A percentile compares a stretch with the other conserved stretches of the same genome.
These are phyloP conservation scores for Zygothrica quintamaculata DNA, from an alignment of 2,888 invertebrate genomes.

Conservation along the genomic window DNA sequence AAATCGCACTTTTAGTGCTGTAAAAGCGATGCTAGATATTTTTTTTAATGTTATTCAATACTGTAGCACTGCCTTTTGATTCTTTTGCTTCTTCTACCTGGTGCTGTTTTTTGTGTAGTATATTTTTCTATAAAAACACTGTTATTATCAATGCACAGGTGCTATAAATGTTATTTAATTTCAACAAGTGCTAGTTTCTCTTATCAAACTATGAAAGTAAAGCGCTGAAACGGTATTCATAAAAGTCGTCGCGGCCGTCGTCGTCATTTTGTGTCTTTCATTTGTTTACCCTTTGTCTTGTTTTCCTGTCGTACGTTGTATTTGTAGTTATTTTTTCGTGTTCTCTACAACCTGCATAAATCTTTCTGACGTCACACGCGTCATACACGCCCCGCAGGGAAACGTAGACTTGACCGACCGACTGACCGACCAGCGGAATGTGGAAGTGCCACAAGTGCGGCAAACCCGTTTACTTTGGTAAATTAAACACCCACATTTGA, in stretches of 20 bases:
- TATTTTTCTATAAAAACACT: conserved; percentile 56
- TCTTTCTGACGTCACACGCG: conserved; percentile 58
- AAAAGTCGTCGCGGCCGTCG: conserved; percentile 28
- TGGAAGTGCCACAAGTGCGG: conserved; percentile 94
- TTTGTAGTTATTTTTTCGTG: conserved; percentile 61
- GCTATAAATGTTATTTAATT: conserved; percentile 13
- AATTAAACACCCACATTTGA: conserved; percentile 56
- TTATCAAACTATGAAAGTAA: conserved; percentile 53
- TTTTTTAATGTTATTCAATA: conserved; percentile 20
- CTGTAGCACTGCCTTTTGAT: conserved; percentile 38
- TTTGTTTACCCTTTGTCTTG: conserved; percentile 76
- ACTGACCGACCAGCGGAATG: conserved; percentile 85
- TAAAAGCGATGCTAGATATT: background rate
- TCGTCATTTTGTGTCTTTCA: conserved; percentile 51
- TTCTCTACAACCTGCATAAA: conserved; percentile 60
- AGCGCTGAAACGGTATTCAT: conserved; percentile 17
- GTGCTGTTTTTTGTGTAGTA: conserved; percentile 67
- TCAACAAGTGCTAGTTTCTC: conserved; percentile 42
- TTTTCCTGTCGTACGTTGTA: conserved; percentile 53
- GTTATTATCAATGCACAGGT: conserved; percentile 43
- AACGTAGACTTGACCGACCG: conserved; percentile 54
- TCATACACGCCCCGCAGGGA: conserved; percentile 46
- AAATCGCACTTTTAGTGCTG: conserved; percentile 23
- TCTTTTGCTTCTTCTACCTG: conserved; percentile 57
- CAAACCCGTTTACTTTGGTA: conserved; percentile 92